Percentiles rank a stretch among this genome's conserved stretches.
Evolutionary conservation across 2,113 vertebrate genomes (phyloP).

Genomic region (Psammodynastes pulverulentus): DNA sequence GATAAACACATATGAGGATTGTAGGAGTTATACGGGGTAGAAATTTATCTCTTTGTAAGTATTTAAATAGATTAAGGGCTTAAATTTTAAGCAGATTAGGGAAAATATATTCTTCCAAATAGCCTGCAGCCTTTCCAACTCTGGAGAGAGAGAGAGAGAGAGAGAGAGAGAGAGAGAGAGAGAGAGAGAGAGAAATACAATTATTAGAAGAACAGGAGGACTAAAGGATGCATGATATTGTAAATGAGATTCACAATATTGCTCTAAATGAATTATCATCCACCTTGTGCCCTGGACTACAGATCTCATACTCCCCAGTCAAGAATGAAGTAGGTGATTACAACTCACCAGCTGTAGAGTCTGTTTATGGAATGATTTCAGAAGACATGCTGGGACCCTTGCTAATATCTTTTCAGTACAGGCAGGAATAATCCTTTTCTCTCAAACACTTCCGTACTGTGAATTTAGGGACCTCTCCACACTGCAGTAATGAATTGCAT

Average conservation of each 20-base stretch:
- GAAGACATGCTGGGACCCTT: background rate
- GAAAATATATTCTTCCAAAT: background rate
- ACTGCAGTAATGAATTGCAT: background rate
- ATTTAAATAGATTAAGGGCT: background rate
- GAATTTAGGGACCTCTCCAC: background rate
- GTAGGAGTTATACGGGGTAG: background rate
- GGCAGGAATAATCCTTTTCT: background rate
- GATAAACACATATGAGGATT: background rate
- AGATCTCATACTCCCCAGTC: background rate
- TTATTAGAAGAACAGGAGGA: background rate
- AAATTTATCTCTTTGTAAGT: constrained; percentile 3
- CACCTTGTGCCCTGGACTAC: background rate
- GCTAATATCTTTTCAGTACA: background rate
- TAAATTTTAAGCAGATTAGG: constrained; percentile 1
- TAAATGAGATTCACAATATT: background rate
- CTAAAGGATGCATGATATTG: background rate
- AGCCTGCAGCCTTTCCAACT: background rate
- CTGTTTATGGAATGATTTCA: background rate
- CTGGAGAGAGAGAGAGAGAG: background rate
- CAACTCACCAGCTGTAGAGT: background rate
- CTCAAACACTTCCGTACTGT: background rate
- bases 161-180: too few species aligned
- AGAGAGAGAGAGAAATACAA: background rate
- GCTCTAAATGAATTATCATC: background rate
- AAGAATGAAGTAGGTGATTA: background rate